Base-by-base conservation (phyloP, 2,113 vertebrate species). In the Nerophis lumbriciformis region DNA sequence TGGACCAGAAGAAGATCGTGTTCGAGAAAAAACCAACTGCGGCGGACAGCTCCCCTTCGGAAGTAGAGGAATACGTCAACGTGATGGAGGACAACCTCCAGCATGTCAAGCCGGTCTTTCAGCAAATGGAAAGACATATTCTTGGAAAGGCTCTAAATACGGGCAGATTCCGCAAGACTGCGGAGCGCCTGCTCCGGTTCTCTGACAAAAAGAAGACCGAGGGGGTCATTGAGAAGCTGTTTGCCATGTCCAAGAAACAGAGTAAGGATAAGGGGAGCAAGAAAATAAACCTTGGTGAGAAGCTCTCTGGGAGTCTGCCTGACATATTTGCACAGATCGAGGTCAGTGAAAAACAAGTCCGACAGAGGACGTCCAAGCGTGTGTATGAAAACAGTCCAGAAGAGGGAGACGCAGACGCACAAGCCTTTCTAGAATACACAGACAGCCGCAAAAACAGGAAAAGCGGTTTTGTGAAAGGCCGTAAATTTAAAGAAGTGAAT, bases 281-380 rank as follows among this genome's bases (percentile, higher is more conserved):
- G 69, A 95, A 88, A 65, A 59, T 78, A 21, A 87, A 87, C 73
- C 85, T 92, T 47, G 89, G 76, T 56, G 92, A 94, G 59, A 94
- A 93, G 67, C 93, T 96, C 37, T 81, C 94, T 0, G 94, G 95
- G 80, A 90, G 78, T 0, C 82, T 92, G 59, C 93, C 94, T 8
- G 94, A 98, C 72, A 94, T 98, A 80, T 98, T 99, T 92, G 91
- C 94, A 87, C 94, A 94, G 80, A 94, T 99, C 48, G 95, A 98
- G 81, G 90, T 92, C 47, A 94, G 88, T 28, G 96, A 98, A 73
- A 95, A 92, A 77, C 94, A 90, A 82, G 88, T 92, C 60, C 89
- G 95, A 48, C 93, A 93, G 67, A 93, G 91, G 79, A 90, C 89
- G 48, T 91, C 93, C 78, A 93, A 91, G 73, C 84, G 85, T 49